A percentile compares a stretch with the other conserved stretches of the same genome.
phyloP scores from a whole-genome alignment of 2,797 vertebrate species.

The Falco biarmicus region DNA sequence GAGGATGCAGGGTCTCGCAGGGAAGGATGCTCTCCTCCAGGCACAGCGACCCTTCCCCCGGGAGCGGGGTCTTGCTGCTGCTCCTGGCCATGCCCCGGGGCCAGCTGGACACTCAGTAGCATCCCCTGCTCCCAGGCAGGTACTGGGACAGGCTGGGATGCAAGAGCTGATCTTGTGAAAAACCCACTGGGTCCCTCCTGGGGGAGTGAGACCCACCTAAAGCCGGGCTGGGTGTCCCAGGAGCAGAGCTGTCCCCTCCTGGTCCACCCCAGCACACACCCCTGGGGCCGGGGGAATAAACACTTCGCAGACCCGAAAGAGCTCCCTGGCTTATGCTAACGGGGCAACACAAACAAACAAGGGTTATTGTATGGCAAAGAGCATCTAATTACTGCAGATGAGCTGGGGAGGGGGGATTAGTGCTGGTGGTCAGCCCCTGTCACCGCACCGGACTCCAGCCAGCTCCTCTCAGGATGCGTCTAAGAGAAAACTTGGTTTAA shows the following conservation, averaged over 20 bases:
- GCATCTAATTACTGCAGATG: background rate
- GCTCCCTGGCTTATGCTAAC: accelerated
- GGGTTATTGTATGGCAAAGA: accelerated
- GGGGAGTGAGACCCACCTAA: background rate
- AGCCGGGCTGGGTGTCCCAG: background rate
- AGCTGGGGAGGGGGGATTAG: background rate
- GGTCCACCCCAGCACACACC: accelerated
- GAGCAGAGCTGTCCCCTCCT: background rate
- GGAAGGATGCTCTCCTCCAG: background rate
- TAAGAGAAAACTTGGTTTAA: no score
- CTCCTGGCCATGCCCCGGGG: accelerated
- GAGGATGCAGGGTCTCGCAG: accelerated
- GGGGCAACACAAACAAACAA: accelerated
- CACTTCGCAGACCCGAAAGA: accelerated
- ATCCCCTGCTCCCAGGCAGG: background rate
- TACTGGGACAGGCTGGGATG: background rate
- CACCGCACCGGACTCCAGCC: accelerated
- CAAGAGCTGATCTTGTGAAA: background rate
- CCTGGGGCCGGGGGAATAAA: background rate
- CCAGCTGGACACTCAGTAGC: accelerated
- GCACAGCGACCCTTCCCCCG: accelerated
- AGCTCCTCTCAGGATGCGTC: accelerated
- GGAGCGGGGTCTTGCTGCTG: accelerated
- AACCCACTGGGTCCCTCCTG: accelerated
- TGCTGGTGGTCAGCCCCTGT: background rate